Conservation (phyloP, 2,888 invertebrate species). For the Argyresthia albistria region DNA sequence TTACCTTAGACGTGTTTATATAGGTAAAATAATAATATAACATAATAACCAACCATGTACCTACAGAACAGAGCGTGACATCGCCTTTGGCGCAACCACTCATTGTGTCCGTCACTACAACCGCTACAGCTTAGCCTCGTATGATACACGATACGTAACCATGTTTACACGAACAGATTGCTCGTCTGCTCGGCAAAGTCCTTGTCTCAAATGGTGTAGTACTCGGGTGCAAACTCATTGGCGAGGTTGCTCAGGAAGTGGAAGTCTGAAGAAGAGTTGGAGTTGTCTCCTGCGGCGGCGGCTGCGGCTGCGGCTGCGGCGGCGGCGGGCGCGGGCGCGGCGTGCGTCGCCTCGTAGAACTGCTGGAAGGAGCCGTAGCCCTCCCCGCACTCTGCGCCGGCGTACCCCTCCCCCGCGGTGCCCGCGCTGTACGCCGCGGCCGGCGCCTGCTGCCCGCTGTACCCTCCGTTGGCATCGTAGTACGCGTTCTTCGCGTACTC, state of each 20-base stretch:
- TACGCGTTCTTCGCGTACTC: constrained; percentile 68
- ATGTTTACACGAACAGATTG: constrained; percentile 60
- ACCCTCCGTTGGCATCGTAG: constrained; percentile 49
- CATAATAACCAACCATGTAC: not conserved
- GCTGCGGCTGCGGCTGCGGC: constrained; percentile 16
- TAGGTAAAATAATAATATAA: not conserved
- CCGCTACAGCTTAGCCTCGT: constrained; percentile 8
- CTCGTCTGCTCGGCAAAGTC: constrained; percentile 68
- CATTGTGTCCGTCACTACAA: constrained; percentile 13
- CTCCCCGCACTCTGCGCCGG: constrained; percentile 72
- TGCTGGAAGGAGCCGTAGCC: constrained; percentile 80
- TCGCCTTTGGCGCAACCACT: constrained; percentile 40
- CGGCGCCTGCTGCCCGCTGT: constrained; percentile 43
- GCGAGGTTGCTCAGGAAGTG: constrained; percentile 94
- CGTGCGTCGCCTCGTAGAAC: constrained; percentile 75
- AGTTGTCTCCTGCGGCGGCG: constrained; percentile 77
- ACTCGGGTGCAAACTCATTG: constrained; percentile 94
- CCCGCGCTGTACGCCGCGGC: constrained; percentile 57
- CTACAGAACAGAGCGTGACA: constrained; percentile 8
- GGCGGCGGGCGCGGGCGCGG: constrained; percentile 61
- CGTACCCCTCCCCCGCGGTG: constrained; percentile 29
- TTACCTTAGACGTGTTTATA: constrained; percentile 13
- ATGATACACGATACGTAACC: constrained; percentile 7
- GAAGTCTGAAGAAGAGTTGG: constrained; percentile 94
- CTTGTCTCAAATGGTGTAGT: constrained; percentile 79